A percentile compares a stretch with the other conserved stretches of the same genome.
Conservation (phyloP, 37 sponge, comb jelly and placozoan species). For the Chondrilla cf. caribensis region DNA sequence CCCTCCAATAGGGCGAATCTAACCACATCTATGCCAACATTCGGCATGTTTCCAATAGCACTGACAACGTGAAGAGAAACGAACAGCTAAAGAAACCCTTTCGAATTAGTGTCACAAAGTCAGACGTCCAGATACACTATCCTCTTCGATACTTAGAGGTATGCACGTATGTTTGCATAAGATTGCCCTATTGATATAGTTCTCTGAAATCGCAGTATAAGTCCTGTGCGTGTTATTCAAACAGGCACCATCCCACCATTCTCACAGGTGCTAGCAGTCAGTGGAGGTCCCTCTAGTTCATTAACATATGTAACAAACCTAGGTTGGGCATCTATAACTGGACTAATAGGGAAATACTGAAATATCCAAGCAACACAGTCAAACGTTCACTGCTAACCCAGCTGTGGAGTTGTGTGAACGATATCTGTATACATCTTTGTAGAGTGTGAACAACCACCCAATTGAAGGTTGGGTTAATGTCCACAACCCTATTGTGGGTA, state of each 20-base stretch:
- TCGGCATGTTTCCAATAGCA: slow-evolving; percentile 43
- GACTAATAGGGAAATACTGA: no score
- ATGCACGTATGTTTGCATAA: neutral
- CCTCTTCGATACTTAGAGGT: slow-evolving; percentile 58
- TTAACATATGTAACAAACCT: no score
- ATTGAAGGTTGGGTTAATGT: slow-evolving; percentile 21
- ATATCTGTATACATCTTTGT: neutral
- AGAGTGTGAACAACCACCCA: slow-evolving; percentile 35
- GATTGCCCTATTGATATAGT: neutral
- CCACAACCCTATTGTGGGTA: neutral
- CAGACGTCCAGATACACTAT: slow-evolving; percentile 57
- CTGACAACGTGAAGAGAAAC: slow-evolving; percentile 2
- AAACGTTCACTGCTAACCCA: no score
- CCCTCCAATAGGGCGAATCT: slow-evolving; percentile 42
- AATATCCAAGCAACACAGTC: no score
- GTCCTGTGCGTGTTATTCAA: no score
- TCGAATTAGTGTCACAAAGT: slow-evolving; percentile 71
- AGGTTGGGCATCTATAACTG: no score
- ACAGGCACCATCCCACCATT: no score
- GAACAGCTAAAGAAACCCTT: slow-evolving; percentile 75
- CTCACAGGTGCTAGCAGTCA: no score
- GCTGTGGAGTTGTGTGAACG: no score
- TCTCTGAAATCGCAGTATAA: no score
- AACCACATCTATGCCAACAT: slow-evolving; percentile 57
- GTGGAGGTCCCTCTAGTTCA: no score